phyloP scores from a whole-genome alignment of 2,888 invertebrate genomes.

The Auanema sp. region DNA sequence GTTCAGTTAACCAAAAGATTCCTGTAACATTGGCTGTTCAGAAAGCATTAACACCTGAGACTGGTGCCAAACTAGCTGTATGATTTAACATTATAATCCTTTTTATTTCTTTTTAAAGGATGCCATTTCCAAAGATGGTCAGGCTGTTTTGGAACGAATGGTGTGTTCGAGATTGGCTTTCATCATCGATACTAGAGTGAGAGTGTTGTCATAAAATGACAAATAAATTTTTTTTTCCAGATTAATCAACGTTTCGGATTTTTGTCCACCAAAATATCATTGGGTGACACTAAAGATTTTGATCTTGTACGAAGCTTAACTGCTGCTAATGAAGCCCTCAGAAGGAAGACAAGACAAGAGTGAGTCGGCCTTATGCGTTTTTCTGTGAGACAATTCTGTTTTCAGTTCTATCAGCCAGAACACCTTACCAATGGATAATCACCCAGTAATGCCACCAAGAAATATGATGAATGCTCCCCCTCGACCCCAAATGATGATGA shows the following conservation, averaged over 20 bases:
- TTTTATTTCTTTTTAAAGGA: slow-evolving; percentile 20
- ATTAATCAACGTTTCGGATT: slow-evolving; percentile 56
- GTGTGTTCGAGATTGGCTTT: slow-evolving; percentile 35
- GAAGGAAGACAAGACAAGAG: slow-evolving; percentile 27
- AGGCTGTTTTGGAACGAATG: slow-evolving; percentile 27
- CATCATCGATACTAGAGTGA: slow-evolving; percentile 34
- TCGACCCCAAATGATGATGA: neutral
- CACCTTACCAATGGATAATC: neutral
- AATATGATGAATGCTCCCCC: neutral
- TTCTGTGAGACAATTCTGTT: neutral
- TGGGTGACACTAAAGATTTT: slow-evolving; percentile 52
- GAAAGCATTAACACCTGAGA: slow-evolving; percentile 16
- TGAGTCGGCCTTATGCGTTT: neutral
- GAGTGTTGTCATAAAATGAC: neutral
- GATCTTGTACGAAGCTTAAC: slow-evolving; percentile 50
- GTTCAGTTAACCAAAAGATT: slow-evolving; percentile 16
- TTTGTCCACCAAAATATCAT: slow-evolving; percentile 46
- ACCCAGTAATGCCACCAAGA: neutral
- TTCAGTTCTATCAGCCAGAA: neutral
- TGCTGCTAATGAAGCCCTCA: slow-evolving; percentile 31
- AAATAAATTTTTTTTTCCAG: neutral
- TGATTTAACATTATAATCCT: neutral
- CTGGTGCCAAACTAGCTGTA: slow-evolving; percentile 18
- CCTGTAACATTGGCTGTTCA: slow-evolving; percentile 18
- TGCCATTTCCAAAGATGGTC: slow-evolving; percentile 30